Percentiles rank a stretch among this genome's conserved stretches.
Conservation (phyloP, 2,888 invertebrate genomes). For the Pseudanteris insignis region DNA sequence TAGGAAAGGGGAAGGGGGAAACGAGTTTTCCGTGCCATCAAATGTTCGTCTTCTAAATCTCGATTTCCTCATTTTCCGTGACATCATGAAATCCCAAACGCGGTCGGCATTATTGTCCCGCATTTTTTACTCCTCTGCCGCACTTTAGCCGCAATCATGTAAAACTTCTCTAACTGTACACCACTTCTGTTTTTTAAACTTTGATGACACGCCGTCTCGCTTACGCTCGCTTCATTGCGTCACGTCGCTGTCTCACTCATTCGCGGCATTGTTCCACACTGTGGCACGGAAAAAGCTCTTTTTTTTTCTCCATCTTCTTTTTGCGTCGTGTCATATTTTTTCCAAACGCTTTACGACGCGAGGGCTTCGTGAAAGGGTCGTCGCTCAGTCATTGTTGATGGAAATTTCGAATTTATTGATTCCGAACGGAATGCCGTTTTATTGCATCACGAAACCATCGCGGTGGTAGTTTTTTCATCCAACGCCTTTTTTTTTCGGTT, state of each 20-base stretch:
- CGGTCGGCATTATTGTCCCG: constrained; percentile 3
- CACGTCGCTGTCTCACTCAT: too few relatives aligned
- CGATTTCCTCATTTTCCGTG: constrained; percentile 4
- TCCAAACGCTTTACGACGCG: constrained; percentile 20
- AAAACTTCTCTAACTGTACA: constrained; percentile 19
- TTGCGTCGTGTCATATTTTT: constrained; percentile 22
- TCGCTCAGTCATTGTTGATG: too few relatives aligned
- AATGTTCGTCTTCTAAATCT: not conserved
- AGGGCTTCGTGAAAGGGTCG: constrained; percentile 22
- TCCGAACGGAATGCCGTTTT: too few relatives aligned
- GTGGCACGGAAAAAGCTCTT: constrained; percentile 15
- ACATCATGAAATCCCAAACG: not conserved
- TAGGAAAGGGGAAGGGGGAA: too few relatives aligned
- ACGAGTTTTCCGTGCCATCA: too few relatives aligned
- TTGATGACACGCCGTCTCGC: constrained; percentile 20
- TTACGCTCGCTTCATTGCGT: constrained; percentile 7
- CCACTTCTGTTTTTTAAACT: constrained; percentile 18
- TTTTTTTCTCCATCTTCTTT: constrained; percentile 3
- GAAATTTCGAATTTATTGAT: too few relatives aligned
- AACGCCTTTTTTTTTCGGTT: too few relatives aligned
- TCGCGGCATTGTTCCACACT: constrained; percentile 15
- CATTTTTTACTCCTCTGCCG: constrained; percentile 2
- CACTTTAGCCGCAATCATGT: constrained; percentile 10
- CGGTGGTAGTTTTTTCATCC: too few relatives aligned
- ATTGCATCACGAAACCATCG: too few relatives aligned